Evolutionary conservation across 2,113 vertebrate genomes (phyloP), one percentile per base, ranked within the genome.

Genomic region (Bagarius yarrelli): DNA sequence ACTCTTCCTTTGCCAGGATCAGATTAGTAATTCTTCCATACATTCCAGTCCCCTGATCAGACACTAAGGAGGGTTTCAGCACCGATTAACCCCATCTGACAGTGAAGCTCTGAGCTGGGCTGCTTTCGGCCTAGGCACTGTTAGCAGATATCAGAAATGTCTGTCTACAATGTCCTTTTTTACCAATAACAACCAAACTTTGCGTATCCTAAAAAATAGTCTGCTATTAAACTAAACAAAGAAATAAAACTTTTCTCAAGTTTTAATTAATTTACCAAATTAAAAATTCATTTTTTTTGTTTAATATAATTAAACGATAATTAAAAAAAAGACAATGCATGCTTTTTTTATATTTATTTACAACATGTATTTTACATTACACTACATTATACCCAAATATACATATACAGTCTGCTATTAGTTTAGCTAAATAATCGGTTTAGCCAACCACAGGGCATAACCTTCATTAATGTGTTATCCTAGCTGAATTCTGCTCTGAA

Each of bases 361-460:
- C 50, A 72, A 16, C 52, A 55, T 23, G 34, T 72, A 30, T 23
- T 21, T 21, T 30, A 52, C 53, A 71, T 30, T n/a, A 52, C 13
- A 44, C 21, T 23, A n/a, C n/a, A n/a, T n/a, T n/a, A n/a, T 44
- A 25, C 25, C 25, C n/a, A 70, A 44, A 71, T 30, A 53, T 53
- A 72, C 67, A 50, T 27, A 44, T 8, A 44, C 16, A 44, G 64
- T 4, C 32, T 66, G 64, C 67, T 50, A 16, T 47, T 14, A 27
- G 40, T 69, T 44, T 71, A 70, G 21, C 23, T 44, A 44, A 69
- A 67, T 67, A 67, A 47, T 71, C 27, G 55, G 27, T 32, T 72
- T 55, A 53, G 50, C 47, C 27, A 53, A 30, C 4, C 25, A 72
- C 14, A 32, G 25, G 25, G 18, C 21, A 8, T 30, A 77, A 52